phyloP scores from a whole-genome alignment of 2,797 vertebrate species.

The Streptopelia turtur region DNA sequence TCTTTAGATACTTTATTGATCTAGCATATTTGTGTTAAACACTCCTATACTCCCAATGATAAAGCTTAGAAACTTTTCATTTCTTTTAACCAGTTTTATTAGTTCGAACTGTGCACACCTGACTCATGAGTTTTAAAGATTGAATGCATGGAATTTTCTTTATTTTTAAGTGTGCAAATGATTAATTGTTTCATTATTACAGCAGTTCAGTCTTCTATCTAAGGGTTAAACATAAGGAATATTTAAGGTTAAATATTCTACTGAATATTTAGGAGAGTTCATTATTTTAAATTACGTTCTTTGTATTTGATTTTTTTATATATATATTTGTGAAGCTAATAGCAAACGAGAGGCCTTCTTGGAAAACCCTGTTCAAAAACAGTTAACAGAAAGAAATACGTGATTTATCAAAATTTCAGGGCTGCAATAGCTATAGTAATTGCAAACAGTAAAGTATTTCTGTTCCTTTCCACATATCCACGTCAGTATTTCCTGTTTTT shows the following conservation, averaged over 20 bases:
- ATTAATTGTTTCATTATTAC: neutral
- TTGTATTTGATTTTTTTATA: neutral
- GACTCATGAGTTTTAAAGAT: neutral
- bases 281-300: neutral
- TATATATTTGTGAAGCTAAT: neutral
- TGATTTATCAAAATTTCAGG: neutral
- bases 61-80: neutral
- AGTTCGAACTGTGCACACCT: neutral
- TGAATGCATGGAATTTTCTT: neutral
- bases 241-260: neutral
- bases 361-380: neutral
- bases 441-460: neutral
- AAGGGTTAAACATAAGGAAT: neutral
- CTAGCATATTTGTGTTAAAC: neutral
- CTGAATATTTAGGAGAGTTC: neutral
- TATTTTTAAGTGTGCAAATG: neutral
- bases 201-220: neutral
- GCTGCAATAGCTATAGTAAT: neutral
- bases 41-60: neutral
- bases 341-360: neutral
- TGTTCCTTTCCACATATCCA: neutral
- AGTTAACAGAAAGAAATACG: neutral
- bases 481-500: neutral
- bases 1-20: neutral
- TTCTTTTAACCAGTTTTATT: neutral